Conservation (phyloP, 2,888 invertebrate genomes). For the Platerodrilus igneus region DNA sequence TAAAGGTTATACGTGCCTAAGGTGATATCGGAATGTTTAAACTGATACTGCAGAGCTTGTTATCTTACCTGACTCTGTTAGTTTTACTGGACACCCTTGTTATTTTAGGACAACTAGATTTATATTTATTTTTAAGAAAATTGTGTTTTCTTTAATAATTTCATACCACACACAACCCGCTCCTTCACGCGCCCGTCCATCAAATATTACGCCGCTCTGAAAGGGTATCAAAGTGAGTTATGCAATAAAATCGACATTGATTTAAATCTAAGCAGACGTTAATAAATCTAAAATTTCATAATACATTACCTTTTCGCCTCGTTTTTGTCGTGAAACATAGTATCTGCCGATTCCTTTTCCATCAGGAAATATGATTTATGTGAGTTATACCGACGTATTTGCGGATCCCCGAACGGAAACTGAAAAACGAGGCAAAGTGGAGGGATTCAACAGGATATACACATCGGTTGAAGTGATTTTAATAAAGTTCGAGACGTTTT, state of each 20-base stretch:
- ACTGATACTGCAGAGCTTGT: slow-evolving; percentile 26
- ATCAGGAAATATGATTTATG: slow-evolving; percentile 36
- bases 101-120: slow-evolving; percentile 26
- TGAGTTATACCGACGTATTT: slow-evolving; percentile 32
- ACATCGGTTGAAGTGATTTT: slow-evolving; percentile 33
- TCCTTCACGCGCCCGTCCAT: slow-evolving; percentile 11
- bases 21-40: slow-evolving; percentile 28
- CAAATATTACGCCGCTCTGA: not conserved
- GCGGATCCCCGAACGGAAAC: slow-evolving; percentile 32
- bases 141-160: slow-evolving; percentile 24
- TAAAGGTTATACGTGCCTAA: slow-evolving; percentile 28
- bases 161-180: slow-evolving; percentile 15
- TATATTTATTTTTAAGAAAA: slow-evolving; percentile 24
- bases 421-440: slow-evolving; percentile 29
- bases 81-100: slow-evolving; percentile 25
- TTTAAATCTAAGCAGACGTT: slow-evolving; percentile 30
- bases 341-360: slow-evolving; percentile 32
- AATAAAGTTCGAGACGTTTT: no score
- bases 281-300: slow-evolving; percentile 37
- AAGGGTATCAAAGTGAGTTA: not conserved
- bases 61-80: slow-evolving; percentile 27
- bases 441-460: slow-evolving; percentile 27
- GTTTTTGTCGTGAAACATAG: slow-evolving; percentile 31
- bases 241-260: slow-evolving; percentile 16
- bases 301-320: slow-evolving; percentile 31